Evolutionary conservation across 1,140 invertebrate genomes (phyloP).

Genomic region (Arctopsyche grandis): DNA sequence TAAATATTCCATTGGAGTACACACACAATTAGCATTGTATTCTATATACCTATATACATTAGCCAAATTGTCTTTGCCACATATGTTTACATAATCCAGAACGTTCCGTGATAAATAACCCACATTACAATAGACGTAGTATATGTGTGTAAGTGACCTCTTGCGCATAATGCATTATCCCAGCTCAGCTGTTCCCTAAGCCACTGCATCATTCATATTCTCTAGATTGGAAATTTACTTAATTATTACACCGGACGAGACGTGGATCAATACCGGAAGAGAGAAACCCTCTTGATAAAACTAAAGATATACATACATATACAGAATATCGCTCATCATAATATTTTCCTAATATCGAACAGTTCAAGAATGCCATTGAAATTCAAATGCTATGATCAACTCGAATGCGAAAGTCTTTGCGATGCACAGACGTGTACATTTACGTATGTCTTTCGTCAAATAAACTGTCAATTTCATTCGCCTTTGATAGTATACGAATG

Average conservation of each 20-base stretch:
- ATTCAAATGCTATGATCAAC: neutral
- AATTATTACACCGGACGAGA: too few relatives aligned
- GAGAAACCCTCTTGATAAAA: neutral
- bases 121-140: too few relatives aligned
- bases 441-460: neutral
- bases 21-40: too few relatives aligned
- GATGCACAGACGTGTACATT: neutral
- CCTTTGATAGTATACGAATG: neutral
- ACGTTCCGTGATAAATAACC: too few relatives aligned
- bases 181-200: too few relatives aligned
- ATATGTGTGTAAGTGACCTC: too few relatives aligned
- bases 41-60: neutral
- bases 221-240: too few relatives aligned
- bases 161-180: too few relatives aligned
- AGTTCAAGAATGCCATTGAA: neutral
- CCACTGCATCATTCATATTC: too few relatives aligned
- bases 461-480: conserved; percentile 27
- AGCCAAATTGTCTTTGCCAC: neutral
- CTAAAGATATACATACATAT: too few relatives aligned
- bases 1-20: too few relatives aligned
- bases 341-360: neutral
- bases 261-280: too few relatives aligned
- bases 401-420: neutral
- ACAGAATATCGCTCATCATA: neutral
- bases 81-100: neutral